A percentile compares a stretch with the other conserved stretches of the same genome.
phyloP scores from a whole-genome alignment of 2,797 vertebrate species.

The Spea hammondii region DNA sequence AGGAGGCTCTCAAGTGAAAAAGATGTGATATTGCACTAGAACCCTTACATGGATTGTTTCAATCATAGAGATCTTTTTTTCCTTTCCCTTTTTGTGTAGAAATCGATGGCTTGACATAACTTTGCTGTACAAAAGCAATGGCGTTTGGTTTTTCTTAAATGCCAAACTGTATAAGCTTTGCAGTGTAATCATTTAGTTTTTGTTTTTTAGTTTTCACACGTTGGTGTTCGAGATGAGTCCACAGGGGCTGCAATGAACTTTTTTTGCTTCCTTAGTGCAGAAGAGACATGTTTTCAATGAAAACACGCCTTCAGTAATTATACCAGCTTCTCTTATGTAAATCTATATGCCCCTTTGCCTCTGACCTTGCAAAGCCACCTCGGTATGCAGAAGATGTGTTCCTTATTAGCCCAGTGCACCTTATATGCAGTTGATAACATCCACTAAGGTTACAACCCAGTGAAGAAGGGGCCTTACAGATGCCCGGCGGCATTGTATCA shows the following conservation, averaged over 20 bases:
- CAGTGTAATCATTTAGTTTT: conserved; percentile 55
- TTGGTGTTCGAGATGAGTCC: conserved; percentile 59
- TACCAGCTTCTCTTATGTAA: conserved; percentile 65
- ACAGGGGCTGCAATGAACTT: conserved; percentile 73
- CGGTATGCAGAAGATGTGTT: not conserved
- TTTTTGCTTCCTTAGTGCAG: conserved; percentile 72
- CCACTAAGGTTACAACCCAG: not conserved
- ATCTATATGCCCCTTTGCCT: conserved; percentile 37
- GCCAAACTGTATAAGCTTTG: conserved; percentile 63
- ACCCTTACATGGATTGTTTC: conserved; percentile 70
- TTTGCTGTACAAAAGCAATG: conserved; percentile 73
- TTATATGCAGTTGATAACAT: conserved; percentile 12
- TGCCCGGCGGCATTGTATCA: not conserved
- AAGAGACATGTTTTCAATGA: conserved; percentile 80
- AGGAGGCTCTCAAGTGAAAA: conserved; percentile 91
- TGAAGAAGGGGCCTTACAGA: not conserved
- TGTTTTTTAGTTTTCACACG: conserved; percentile 64
- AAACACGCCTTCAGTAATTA: conserved; percentile 72
- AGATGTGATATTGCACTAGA: conserved; percentile 80
- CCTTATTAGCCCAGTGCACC: not conserved
- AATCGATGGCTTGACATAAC: conserved; percentile 79
- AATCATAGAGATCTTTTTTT: conserved; percentile 66
- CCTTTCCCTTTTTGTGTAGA: conserved; percentile 70
- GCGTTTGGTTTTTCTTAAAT: conserved; percentile 66
- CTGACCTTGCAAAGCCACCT: not conserved